These are phyloP conservation scores for Brachyistius frenatus DNA, from an alignment of 2,113 vertebrate species.

Conservation along the genomic window DNA sequence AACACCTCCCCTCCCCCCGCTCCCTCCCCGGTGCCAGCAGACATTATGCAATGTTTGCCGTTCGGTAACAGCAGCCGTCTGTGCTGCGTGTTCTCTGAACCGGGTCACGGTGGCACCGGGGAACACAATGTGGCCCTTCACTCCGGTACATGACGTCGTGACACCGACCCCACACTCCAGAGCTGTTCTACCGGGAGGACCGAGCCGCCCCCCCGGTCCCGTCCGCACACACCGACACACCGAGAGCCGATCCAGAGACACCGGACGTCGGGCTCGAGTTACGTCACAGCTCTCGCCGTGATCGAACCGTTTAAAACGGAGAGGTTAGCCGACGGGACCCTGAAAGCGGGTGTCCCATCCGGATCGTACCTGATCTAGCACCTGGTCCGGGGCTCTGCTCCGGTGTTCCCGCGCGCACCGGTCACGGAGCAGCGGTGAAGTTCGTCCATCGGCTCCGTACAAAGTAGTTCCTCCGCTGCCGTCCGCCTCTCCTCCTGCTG, in stretches of 20 bases:
- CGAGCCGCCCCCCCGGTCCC: too few relatives aligned
- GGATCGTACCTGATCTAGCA: slow-evolving; percentile 47
- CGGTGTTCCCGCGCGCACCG: not conserved
- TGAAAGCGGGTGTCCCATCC: too few relatives aligned
- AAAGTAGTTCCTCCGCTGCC: not conserved
- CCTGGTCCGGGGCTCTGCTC: not conserved
- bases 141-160: slow-evolving; percentile 53
- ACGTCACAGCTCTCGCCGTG: too few relatives aligned
- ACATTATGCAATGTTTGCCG: slow-evolving; percentile 83
- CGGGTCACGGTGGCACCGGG: too few relatives aligned
- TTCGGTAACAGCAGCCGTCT: slow-evolving; percentile 38
- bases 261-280: too few relatives aligned
- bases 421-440: not conserved
- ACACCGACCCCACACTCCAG: too few relatives aligned
- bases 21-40: slow-evolving; percentile 78
- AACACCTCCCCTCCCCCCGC: slow-evolving; percentile 53
- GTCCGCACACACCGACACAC: too few relatives aligned
- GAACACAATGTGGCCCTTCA: slow-evolving; percentile 41
- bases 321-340: too few relatives aligned
- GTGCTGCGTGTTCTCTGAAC: too few relatives aligned
- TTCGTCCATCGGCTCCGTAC: slow-evolving; percentile 1
- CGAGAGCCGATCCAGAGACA: too few relatives aligned
- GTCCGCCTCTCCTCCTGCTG: slow-evolving; percentile 41
- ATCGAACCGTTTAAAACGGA: too few relatives aligned
- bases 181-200: too few relatives aligned